Conservation (phyloP, 2,113 vertebrate species). For the Passer montanus region DNA sequence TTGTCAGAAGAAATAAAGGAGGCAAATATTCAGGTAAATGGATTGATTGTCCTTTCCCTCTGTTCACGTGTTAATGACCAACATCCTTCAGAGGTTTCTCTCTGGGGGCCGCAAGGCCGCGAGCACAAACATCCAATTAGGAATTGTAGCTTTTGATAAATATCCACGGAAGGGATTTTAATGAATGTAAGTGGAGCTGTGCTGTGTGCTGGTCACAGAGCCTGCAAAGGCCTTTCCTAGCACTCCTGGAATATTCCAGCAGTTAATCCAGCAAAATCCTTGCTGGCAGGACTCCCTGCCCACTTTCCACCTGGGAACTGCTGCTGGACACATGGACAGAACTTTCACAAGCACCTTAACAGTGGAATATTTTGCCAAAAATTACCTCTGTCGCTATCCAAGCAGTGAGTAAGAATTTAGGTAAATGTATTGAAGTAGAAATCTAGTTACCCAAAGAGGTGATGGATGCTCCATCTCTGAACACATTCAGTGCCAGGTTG, state of each 20-base stretch:
- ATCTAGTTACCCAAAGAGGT: neutral
- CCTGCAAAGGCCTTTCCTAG: neutral
- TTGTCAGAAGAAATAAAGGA: slow-evolving; percentile 95
- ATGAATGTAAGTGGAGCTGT: neutral
- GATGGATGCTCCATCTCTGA: neutral
- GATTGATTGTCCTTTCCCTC: neutral
- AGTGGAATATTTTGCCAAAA: neutral
- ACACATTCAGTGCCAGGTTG: neutral
- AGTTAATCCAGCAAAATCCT: neutral
- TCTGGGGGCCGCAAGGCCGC: neutral
- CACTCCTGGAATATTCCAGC: neutral
- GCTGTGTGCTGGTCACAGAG: neutral
- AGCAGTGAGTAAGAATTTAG: neutral
- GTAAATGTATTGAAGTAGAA: neutral
- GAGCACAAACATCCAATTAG: slow-evolving; percentile 25
- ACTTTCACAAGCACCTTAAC: neutral
- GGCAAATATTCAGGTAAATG: slow-evolving; percentile 95
- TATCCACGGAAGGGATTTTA: neutral
- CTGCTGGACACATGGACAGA: neutral
- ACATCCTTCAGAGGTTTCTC: slow-evolving; percentile 29
- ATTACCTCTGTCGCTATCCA: neutral
- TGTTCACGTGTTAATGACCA: neutral
- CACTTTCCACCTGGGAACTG: neutral
- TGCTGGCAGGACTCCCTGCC: neutral
- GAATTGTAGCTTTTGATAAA: slow-evolving; percentile 32